phyloP scores from a whole-genome alignment of 2,888 invertebrate genomes.

The Stenodera caucasica region DNA sequence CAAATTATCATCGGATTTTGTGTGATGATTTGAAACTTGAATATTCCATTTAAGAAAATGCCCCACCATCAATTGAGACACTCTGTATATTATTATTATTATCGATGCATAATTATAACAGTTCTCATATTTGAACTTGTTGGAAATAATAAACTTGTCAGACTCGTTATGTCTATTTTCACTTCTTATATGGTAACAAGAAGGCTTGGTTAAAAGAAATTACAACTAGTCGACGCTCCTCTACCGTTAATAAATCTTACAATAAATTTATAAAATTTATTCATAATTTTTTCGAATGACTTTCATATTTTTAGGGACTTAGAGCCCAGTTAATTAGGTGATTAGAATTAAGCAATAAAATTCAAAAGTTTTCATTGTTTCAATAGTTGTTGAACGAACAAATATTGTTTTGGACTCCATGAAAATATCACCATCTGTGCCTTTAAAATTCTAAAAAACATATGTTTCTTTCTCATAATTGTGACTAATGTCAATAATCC shows the following conservation, averaged over 20 bases:
- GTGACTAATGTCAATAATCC: constrained; percentile 44
- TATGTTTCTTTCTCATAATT: constrained; percentile 42
- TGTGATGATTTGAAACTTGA: no score
- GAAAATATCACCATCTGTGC: constrained; percentile 17
- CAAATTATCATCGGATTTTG: no score
- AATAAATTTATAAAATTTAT: no score
- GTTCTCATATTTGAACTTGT: no score
- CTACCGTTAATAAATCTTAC: no score
- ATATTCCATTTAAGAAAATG: no score
- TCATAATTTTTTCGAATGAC: neutral
- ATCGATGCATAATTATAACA: no score
- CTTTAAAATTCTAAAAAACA: no score
- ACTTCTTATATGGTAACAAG: constrained; percentile 50
- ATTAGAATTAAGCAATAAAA: neutral
- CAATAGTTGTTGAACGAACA: neutral
- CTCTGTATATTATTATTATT: no score
- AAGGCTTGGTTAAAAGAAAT: constrained; percentile 41
- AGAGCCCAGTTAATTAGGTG: neutral
- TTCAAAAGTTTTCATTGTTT: neutral
- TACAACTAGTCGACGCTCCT: constrained; percentile 40
- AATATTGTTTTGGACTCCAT: neutral
- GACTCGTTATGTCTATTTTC: constrained; percentile 51
- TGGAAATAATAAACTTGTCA: constrained; percentile 3
- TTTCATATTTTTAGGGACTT: neutral
- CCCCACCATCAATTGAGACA: no score